A percentile compares a stretch with the other conserved stretches of the same genome.
Conservation (phyloP, 2,113 vertebrate genomes). For the Dicerorhinus sumatrensis region DNA sequence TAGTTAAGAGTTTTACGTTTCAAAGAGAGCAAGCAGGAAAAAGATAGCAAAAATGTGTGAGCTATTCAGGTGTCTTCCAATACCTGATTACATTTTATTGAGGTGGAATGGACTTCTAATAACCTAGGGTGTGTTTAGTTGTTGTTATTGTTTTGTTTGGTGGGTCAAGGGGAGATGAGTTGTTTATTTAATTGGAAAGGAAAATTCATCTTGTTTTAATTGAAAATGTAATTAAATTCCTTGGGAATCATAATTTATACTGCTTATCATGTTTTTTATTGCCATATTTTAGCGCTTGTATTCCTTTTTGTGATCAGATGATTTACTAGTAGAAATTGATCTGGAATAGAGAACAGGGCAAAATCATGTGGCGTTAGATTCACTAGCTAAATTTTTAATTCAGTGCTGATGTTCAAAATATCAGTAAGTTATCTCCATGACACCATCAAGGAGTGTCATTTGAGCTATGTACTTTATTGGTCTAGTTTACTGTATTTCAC, state of each 20-base stretch:
- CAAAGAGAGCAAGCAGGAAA: constrained; percentile 17
- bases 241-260: constrained; percentile 47
- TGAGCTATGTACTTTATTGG: not conserved
- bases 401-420: not conserved
- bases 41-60: not conserved
- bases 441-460: not conserved
- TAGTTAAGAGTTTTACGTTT: constrained; percentile 63
- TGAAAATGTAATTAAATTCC: constrained; percentile 60
- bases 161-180: not conserved
- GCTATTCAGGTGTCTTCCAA: not conserved
- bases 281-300: constrained; percentile 30
- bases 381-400: constrained; percentile 18
- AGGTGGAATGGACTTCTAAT: not conserved
- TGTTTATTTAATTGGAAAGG: constrained; percentile 46
- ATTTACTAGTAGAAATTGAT: constrained; percentile 12
- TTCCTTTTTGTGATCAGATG: not conserved
- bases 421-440: not conserved
- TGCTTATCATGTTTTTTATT: not conserved
- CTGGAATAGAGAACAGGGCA: not conserved
- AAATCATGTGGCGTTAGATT: not conserved
- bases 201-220: constrained; percentile 50
- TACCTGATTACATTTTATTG: not conserved
- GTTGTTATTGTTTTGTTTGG: not conserved
- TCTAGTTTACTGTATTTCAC: not conserved
- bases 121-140: not conserved